Conservation (phyloP, 2,888 invertebrate genomes). For the Tigriopus californicus region DNA sequence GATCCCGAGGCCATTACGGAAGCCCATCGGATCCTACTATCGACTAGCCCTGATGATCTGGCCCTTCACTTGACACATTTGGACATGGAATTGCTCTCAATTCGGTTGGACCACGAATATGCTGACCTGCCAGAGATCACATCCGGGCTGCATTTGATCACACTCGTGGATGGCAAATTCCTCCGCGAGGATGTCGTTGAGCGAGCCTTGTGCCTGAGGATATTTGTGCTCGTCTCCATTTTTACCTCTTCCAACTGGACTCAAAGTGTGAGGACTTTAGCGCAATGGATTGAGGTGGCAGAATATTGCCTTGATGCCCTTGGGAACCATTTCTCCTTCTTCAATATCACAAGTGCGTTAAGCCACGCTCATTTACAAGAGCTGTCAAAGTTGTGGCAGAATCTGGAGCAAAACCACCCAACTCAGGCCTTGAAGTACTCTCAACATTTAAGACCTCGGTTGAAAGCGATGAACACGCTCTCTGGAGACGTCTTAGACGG, state of each 20-base stretch:
- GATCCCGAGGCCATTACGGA: conserved; percentile 7
- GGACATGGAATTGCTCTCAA: conserved; percentile 1
- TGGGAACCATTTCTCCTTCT: neutral
- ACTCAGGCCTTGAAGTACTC: neutral
- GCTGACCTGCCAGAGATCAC: neutral
- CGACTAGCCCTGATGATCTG: neutral
- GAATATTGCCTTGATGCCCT: neutral
- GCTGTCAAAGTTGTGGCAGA: neutral
- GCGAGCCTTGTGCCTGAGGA: conserved; percentile 1
- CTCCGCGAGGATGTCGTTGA: conserved; percentile 1
- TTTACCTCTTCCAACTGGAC: neutral
- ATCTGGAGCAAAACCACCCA: neutral
- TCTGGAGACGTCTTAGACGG: no score
- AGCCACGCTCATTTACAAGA: neutral
- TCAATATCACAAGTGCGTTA: neutral
- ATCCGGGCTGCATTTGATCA: neutral
- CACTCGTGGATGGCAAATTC: neutral
- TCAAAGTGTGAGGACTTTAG: neutral
- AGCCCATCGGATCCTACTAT: conserved; percentile 2
- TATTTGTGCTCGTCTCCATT: neutral
- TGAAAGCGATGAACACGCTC: neutral
- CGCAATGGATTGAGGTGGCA: conserved; percentile 6
- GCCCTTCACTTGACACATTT: conserved; percentile 9
- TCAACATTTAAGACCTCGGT: neutral
- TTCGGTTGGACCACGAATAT: neutral